A percentile compares a stretch with the other conserved stretches of the same genome.
These are phyloP conservation scores for Phymatocera aterrima DNA, from an alignment of 2,888 invertebrate species.

Conservation along the genomic window DNA sequence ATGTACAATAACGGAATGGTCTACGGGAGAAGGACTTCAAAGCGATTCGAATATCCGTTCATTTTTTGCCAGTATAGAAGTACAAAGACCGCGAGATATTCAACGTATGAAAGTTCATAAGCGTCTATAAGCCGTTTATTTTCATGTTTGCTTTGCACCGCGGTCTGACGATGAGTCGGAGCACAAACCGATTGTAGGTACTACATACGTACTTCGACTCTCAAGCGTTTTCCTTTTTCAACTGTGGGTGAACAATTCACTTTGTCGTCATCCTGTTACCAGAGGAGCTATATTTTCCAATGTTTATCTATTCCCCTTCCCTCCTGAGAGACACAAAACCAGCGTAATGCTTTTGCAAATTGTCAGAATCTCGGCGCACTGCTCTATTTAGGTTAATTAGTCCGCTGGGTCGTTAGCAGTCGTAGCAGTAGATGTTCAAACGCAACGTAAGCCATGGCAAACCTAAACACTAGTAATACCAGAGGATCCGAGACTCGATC, in stretches of 20 bases:
- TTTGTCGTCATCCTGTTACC: not conserved
- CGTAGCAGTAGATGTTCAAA: slow-evolving; percentile 37
- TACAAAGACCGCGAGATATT: not conserved
- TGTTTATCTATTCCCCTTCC: not conserved
- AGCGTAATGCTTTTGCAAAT: slow-evolving; percentile 35
- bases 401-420: slow-evolving; percentile 33
- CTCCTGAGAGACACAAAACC: slow-evolving; percentile 30
- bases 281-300: not conserved
- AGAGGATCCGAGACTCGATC: not conserved
- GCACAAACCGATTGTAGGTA: not conserved
- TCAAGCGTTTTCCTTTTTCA: slow-evolving; percentile 2
- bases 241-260: slow-evolving; percentile 14
- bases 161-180: not conserved
- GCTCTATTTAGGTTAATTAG: slow-evolving; percentile 41
- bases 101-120: not conserved
- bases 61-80: not conserved
- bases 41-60: not conserved
- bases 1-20: not conserved
- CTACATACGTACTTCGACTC: not conserved
- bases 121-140: not conserved
- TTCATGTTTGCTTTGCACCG: not conserved
- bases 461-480: slow-evolving; percentile 21
- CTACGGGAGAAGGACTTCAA: not conserved
- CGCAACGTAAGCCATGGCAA: slow-evolving; percentile 11
- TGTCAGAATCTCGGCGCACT: slow-evolving; percentile 29